phyloP scores from a whole-genome alignment of 2,888 invertebrate species.

The Callinectes sapidus region DNA sequence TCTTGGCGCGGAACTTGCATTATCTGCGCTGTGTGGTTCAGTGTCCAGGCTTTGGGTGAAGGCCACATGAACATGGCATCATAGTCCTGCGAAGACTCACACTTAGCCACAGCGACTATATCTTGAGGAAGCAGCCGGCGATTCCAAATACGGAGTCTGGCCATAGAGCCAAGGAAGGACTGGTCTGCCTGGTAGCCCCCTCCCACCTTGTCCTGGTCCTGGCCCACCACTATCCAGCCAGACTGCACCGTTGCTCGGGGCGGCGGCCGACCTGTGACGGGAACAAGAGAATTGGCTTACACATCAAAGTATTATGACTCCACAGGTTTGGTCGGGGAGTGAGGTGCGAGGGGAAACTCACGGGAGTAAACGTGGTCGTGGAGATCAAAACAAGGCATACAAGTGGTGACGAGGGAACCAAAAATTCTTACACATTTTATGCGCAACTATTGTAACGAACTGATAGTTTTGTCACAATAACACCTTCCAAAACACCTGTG shows the following conservation, averaged over 20 bases:
- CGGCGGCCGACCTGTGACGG: neutral
- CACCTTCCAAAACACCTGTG: no score
- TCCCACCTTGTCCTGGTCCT: conserved; percentile 82
- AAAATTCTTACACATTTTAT: no score
- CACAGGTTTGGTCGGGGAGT: no score
- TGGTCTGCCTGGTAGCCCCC: conserved; percentile 82
- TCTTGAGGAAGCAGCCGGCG: conserved; percentile 75
- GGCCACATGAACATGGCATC: conserved; percentile 36
- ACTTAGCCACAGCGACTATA: conserved; percentile 32
- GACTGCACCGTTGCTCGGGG: neutral
- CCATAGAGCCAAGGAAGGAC: conserved; percentile 82
- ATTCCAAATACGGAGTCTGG: conserved; percentile 81
- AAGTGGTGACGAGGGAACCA: no score
- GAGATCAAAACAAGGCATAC: no score
- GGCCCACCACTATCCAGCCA: conserved; percentile 80
- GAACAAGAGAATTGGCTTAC: neutral
- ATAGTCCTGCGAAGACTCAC: conserved; percentile 4
- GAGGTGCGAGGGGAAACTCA: no score
- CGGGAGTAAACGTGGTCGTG: no score
- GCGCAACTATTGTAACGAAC: no score
- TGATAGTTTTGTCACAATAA: no score
- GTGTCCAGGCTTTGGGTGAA: neutral
- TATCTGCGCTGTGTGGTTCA: conserved; percentile 42
- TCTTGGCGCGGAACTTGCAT: neutral
- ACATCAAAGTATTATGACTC: no score